Base-by-base conservation (phyloP, 2,888 invertebrate genomes). In the Sarcophaga carnaria region DNA sequence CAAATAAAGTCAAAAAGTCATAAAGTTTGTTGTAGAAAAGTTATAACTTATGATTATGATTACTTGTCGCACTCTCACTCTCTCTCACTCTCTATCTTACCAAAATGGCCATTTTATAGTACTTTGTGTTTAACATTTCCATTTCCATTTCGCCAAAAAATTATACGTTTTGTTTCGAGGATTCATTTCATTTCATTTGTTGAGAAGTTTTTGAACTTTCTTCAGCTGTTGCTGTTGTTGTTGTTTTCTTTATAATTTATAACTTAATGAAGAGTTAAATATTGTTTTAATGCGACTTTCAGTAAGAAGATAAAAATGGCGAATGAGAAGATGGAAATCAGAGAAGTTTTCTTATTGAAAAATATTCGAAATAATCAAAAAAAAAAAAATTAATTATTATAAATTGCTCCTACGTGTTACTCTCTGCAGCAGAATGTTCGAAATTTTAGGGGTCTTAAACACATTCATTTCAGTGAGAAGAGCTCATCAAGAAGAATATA, bases 1-100 rank as follows among this genome's bases (percentile, higher is more conserved):
- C 83, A 86, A 69, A 83, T 47, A 63, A 79, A 83, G 83, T 78
- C 80, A 77, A 83, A 83, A 83, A 83, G 86, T 83, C 79, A 77
- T 83, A 86, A 86, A 83, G 80, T 83, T 86, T 86, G 54, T 25
- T 76, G 63, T 22, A 59, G 59, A 37, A 72, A 83, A 83, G 69
- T 79, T 63, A 14, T 22, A 47, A 54, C 25, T 62, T 20, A 62
- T 54, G 54, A 54, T 54, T 54, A 54, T 37, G 37, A 37, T 37
- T 37, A 37, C 37, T 37, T 2, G 37, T 37, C 37, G 37, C 37
- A 37, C 37, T 37, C 37, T 8, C 37, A 37, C 37, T 10, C 2
- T 37, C 8, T 37, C 37, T 22, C 22, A 1, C 22, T 27, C 1
- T 37, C 1, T 10, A 2, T 37, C 37, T 37, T 2, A 37, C 37